Conservation (phyloP, 2,888 invertebrate species). For the Mycalesis mineus region DNA sequence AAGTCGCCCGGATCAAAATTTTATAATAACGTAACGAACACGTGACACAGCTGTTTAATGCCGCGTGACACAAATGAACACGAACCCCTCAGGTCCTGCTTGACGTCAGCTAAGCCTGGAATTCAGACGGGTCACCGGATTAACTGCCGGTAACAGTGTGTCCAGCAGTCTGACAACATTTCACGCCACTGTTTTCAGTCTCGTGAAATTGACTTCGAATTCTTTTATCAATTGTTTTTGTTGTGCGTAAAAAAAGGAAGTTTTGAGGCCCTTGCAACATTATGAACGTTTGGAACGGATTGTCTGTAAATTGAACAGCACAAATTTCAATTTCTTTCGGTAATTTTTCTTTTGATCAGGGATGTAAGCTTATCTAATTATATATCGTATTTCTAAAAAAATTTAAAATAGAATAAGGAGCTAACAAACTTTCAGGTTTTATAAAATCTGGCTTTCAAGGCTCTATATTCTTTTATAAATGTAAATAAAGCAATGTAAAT, state of each 20-base stretch:
- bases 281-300: no score
- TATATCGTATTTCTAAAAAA: no score
- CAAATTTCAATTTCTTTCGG: no score
- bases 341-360: no score
- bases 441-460: no score
- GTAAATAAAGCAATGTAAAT: no score
- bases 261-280: no score
- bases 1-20: slow-evolving; percentile 3
- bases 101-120: slow-evolving; percentile 9
- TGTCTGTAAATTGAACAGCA: no score
- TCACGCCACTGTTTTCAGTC: slow-evolving; percentile 2
- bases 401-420: no score
- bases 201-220: not conserved
- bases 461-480: no score
- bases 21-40: slow-evolving; percentile 5
- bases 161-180: slow-evolving; percentile 4
- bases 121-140: slow-evolving; percentile 12
- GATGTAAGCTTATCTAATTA: no score
- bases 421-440: no score
- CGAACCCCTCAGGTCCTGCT: slow-evolving; percentile 9
- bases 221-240: not conserved
- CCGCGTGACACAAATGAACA: slow-evolving; percentile 14
- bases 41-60: slow-evolving; percentile 8
- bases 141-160: slow-evolving; percentile 9
- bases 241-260: not conserved